Conservation (phyloP, 2,113 vertebrate species). For the Megaptera novaeangliae region DNA sequence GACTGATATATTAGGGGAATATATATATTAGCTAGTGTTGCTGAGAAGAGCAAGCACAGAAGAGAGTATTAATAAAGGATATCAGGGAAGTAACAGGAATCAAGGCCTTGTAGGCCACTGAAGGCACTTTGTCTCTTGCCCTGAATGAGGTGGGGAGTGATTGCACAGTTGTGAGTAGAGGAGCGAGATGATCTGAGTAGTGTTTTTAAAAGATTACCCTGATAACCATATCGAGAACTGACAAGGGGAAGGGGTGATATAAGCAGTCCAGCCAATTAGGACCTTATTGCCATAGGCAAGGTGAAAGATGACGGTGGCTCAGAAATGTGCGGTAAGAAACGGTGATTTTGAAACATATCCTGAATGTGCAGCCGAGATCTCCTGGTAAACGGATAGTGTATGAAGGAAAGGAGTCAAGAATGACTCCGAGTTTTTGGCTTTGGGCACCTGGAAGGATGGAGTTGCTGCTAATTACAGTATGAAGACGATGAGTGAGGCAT, state of each 20-base stretch:
- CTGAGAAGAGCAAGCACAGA: background rate
- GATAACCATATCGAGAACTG: background rate
- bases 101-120: background rate
- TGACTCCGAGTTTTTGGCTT: background rate
- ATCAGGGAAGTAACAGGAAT: background rate
- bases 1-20: background rate
- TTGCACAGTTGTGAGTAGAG: background rate
- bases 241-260: fast-evolving
- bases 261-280: background rate
- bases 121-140: background rate
- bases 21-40: background rate
- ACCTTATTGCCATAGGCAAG: background rate
- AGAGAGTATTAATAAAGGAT: background rate
- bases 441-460: background rate
- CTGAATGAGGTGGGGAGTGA: background rate
- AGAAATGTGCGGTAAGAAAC: background rate
- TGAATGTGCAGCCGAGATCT: background rate
- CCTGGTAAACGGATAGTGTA: background rate
- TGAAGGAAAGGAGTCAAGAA: background rate
- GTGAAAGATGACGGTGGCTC: background rate
- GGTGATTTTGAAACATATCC: background rate
- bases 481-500: background rate
- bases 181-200: background rate
- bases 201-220: background rate
- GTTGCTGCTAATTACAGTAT: background rate